phyloP scores from a whole-genome alignment of 2,888 invertebrate species.

The Aromia moschata region DNA sequence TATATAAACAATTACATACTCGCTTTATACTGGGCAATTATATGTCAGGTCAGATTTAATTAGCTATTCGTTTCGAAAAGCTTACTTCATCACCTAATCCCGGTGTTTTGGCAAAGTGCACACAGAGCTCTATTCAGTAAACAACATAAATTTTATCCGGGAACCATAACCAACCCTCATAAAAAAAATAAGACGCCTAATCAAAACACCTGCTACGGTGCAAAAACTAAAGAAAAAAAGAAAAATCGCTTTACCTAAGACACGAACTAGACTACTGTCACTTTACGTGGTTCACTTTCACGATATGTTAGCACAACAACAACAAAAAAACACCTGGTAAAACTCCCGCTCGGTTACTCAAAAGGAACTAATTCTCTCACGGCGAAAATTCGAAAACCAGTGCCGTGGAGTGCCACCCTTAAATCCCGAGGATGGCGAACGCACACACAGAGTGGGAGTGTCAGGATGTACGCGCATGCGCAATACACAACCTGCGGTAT shows the following conservation, averaged over 20 bases:
- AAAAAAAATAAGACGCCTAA: constrained; percentile 10
- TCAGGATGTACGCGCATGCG: constrained; percentile 11
- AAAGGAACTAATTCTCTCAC: constrained; percentile 2
- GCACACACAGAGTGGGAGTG: constrained; percentile 11
- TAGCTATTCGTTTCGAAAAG: neutral
- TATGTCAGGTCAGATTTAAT: no score
- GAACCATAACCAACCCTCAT: constrained; percentile 10
- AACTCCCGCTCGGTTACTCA: constrained; percentile 15
- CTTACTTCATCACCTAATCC: neutral
- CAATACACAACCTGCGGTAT: constrained; percentile 22
- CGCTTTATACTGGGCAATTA: neutral
- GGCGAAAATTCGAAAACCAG: constrained; percentile 15
- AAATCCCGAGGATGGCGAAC: neutral
- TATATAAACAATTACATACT: neutral
- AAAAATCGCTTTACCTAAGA: constrained; percentile 16
- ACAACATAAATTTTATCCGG: constrained; percentile 2
- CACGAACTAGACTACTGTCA: neutral
- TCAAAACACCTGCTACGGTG: neutral
- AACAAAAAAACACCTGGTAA: neutral
- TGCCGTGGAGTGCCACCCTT: constrained; percentile 25
- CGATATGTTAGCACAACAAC: constrained; percentile 21
- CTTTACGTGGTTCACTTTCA: constrained; percentile 1
- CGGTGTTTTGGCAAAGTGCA: constrained; percentile 4
- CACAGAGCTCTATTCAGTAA: constrained; percentile 2
- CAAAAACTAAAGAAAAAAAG: constrained; percentile 4